A percentile compares a stretch with the other conserved stretches of the same genome.
These are phyloP conservation scores for Salminus brasiliensis DNA, from an alignment of 2,113 vertebrate species.

Conservation along the genomic window DNA sequence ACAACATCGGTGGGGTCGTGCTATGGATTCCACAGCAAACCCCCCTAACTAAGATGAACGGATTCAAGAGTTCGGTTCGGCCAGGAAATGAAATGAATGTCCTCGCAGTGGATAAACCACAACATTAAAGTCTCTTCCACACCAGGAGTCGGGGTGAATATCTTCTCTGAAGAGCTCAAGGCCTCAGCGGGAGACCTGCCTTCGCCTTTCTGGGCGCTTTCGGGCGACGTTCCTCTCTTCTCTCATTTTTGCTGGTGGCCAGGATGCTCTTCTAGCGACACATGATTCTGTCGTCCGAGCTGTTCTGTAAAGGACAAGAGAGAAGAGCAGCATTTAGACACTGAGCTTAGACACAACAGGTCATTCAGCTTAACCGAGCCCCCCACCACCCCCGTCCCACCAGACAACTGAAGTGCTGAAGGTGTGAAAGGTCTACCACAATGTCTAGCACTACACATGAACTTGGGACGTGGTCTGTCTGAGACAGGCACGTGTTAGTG, in stretches of 20 bases:
- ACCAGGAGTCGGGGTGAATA: conserved; percentile 60
- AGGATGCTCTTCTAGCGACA: conserved; percentile 80
- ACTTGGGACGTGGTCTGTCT: no score
- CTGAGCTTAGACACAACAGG: not conserved
- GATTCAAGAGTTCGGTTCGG: conserved; percentile 3
- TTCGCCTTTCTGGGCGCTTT: conserved; percentile 62
- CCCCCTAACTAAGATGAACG: conserved; percentile 17
- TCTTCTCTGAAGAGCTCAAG: conserved; percentile 68
- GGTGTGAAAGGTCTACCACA: no score
- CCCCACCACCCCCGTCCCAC: no score
- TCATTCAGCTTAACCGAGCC: no score
- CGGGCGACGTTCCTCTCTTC: conserved; percentile 32
- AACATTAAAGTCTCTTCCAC: conserved; percentile 52
- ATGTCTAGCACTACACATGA: no score
- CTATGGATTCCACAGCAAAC: conserved; percentile 58
- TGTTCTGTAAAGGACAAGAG: conserved; percentile 64
- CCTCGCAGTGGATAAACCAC: conserved; percentile 42
- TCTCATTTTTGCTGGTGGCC: conserved; percentile 44
- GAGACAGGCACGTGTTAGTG: no score
- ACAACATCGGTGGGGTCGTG: conserved; percentile 43
- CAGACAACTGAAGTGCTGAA: no score
- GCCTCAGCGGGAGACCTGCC: conserved; percentile 50
- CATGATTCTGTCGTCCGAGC: conserved; percentile 87
- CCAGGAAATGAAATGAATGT: conserved; percentile 45
- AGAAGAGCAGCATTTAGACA: conserved; percentile 42